phyloP scores from a whole-genome alignment of 1,140 invertebrate species.

The Drepana arcuata region DNA sequence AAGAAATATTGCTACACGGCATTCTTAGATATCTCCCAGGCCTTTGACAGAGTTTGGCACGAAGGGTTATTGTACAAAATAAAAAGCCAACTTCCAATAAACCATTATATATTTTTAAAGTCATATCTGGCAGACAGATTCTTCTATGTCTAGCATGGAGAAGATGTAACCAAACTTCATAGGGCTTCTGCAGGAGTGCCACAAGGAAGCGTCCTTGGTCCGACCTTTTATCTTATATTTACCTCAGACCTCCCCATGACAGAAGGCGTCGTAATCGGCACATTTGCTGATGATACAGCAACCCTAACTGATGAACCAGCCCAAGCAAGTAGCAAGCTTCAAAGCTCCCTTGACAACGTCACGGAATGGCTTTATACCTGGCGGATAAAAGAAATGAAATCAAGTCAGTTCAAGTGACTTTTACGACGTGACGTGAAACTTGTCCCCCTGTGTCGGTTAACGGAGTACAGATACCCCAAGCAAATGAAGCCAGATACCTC shows the following conservation, averaged over 20 bases:
- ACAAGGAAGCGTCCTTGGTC: conserved; percentile 8
- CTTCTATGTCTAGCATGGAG: too few species aligned
- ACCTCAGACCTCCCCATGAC: conserved; percentile 23
- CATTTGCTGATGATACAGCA: conserved; percentile 35
- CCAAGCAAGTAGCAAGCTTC: background rate
- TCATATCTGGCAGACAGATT: conserved; percentile 3
- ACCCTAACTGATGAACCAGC: background rate
- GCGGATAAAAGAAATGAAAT: conserved; percentile 6
- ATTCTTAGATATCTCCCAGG: conserved; percentile 14
- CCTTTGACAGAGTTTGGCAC: conserved; percentile 11
- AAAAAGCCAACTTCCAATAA: conserved; percentile 2
- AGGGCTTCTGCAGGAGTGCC: background rate
- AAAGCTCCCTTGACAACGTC: background rate
- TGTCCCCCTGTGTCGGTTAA: conserved; percentile 6
- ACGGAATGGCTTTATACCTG: conserved; percentile 4
- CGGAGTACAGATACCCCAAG: conserved; percentile 5
- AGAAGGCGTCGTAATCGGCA: conserved; percentile 15
- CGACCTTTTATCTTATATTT: conserved; percentile 26
- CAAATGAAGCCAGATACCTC: conserved; percentile 4
- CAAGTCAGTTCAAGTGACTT: conserved; percentile 10
- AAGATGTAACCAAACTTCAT: too few species aligned
- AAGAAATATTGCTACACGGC: conserved; percentile 22
- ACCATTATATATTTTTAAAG: conserved; percentile 1
- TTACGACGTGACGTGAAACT: conserved; percentile 1
- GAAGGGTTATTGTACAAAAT: conserved; percentile 5